These are phyloP conservation scores for Spizaetus ornatus DNA, from an alignment of 2,113 vertebrate genomes.

Conservation along the genomic window DNA sequence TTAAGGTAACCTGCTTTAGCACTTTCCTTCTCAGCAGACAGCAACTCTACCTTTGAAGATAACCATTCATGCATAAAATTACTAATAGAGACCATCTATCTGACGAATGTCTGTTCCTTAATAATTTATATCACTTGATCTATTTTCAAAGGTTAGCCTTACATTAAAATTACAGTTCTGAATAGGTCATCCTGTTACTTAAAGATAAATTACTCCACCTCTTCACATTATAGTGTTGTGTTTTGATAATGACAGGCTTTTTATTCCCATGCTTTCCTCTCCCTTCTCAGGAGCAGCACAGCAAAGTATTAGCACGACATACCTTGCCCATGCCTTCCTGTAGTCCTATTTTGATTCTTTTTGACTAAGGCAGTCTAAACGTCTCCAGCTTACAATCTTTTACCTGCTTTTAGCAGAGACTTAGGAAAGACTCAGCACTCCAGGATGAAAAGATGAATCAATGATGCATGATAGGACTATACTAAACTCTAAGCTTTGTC, in stretches of 20 bases:
- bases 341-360: neutral
- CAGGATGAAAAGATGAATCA: constrained; percentile 2
- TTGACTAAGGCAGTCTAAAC: neutral
- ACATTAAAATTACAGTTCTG: constrained; percentile 75
- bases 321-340: neutral
- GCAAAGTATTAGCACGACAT: neutral
- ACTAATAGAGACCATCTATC: constrained; percentile 71
- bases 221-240: constrained; percentile 56
- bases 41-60: constrained; percentile 50
- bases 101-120: constrained; percentile 69
- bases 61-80: constrained; percentile 73
- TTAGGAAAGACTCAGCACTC: neutral
- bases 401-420: constrained; percentile 6
- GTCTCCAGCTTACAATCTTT: neutral
- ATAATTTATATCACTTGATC: constrained; percentile 78
- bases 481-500: neutral
- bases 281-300: neutral
- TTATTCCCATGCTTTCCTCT: constrained; percentile 33
- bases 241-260: constrained; percentile 68
- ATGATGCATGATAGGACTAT: neutral
- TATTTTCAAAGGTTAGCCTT: constrained; percentile 79
- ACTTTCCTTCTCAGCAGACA: constrained; percentile 27
- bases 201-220: constrained; percentile 72
- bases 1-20: constrained; percentile 57
- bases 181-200: constrained; percentile 75